Evolutionary conservation across 2,797 vertebrate species (phyloP), one percentile per base, ranked within the genome.

Genomic region (Coracias cyanogaster): DNA sequence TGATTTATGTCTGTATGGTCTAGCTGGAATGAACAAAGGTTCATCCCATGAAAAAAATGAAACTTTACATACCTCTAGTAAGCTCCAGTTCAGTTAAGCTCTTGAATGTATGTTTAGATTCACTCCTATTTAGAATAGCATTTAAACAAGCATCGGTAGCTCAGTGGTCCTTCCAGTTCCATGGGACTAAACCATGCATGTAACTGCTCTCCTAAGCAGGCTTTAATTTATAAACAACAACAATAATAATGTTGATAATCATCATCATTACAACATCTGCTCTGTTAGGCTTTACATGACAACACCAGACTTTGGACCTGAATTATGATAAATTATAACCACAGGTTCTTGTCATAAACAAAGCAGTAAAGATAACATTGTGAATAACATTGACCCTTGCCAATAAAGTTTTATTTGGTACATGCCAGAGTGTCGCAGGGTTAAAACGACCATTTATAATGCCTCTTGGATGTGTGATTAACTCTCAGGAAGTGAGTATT

Each of bases 1-100:
- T 70, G 87, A 94, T 95, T 96, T 96, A 74, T 45, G 90, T 54
- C 61, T 91, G 51, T 26, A 19, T 60, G 72, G 88, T 73, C 92
- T 87, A 86, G 29, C 37, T 73, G 64, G 41, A 94, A 69, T 7
- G 57, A 70, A 20, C 41, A 86, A 86, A 81, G 84, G 76, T 90
- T 55, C 10, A 3, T 93, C 79, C 54, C 66, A 6, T 45, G 79
- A 71, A 85, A 85, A 82, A 91, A 94, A 64, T 10, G 31, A 81
- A 89, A 41, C 15, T 89, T 84, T 52, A 24, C 49, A 0, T 85
- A 31, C 62, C 28, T 89, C 49, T 33, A 20, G 35, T 28, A 64
- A 43, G 67, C 78, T 88, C 7, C 71, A 51, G 76, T 60, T 92
- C 78, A 96, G 35, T 35, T 72, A 92, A 71, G 83, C 64, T 52